Percentiles rank a stretch among this genome's conserved stretches.
These are phyloP conservation scores for Perithous albicinctus DNA, from an alignment of 2,888 invertebrate species.

Conservation along the genomic window DNA sequence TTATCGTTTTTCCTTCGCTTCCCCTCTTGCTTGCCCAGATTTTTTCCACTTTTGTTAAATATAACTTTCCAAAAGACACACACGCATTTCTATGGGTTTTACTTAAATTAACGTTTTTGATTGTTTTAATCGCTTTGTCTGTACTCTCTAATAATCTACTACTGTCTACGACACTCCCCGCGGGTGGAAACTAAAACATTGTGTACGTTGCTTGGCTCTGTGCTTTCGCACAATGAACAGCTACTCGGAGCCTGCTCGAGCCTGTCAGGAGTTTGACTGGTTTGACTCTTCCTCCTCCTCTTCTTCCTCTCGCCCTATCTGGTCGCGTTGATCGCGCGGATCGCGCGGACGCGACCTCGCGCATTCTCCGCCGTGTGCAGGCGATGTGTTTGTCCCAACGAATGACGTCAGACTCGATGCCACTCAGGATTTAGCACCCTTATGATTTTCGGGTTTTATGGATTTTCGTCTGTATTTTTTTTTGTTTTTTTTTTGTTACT, in stretches of 20 bases:
- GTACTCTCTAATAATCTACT: constrained; percentile 17
- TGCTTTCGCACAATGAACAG: constrained; percentile 13
- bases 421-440: neutral
- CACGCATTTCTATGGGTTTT: neutral
- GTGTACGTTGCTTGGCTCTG: constrained; percentile 7
- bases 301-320: constrained; percentile 6
- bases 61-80: neutral
- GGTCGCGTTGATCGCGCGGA: neutral
- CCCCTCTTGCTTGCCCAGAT: neutral
- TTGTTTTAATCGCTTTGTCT: constrained; percentile 32
- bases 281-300: neutral
- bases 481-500: neutral
- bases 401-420: constrained; percentile 1
- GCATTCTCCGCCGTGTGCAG: neutral
- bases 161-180: constrained; percentile 22
- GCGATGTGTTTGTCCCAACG: neutral
- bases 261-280: neutral
- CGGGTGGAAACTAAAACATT: constrained; percentile 24
- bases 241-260: neutral
- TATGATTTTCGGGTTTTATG: neutral
- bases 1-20: neutral
- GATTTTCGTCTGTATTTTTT: too few relatives aligned
- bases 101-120: constrained; percentile 4
- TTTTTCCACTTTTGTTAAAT: too few relatives aligned
- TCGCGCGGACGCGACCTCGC: constrained; percentile 2